Base-by-base conservation (phyloP, 1,140 invertebrate genomes). In the Myzus persicae region DNA sequence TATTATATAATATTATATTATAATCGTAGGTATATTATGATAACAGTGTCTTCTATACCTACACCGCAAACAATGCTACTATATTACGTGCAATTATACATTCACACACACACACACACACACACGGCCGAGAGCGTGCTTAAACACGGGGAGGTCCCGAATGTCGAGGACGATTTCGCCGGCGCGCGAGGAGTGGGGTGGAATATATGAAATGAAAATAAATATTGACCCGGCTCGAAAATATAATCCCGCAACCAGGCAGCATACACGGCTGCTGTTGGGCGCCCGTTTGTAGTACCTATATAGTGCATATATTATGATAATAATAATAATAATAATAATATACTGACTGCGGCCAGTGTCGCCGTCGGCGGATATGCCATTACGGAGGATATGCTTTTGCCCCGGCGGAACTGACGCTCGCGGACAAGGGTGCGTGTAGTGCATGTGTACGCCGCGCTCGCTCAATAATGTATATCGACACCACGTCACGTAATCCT, bases 201-300 rank as follows among this genome's bases (percentile, higher is more conserved):
- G 59, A 18, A n/a, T n/a, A 76, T 76, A 76, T n/a, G 20, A 76
- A 76, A 76, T 76, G 59, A 76, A n/a, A 76, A 76, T 76, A 76
- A 76, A 76, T 76, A 76, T 76, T 76, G 59, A 76, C 59, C 59
- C 59, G 59, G 14, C 59, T 76, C 59, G 59, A 76, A 76, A 76
- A 76, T n/a, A n/a, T 76, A 76, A 76, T 76, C 31, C 59, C 14
- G n/a, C n/a, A n/a, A 11, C 14, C 11, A 1, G n/a, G 59, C 59
- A n/a, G n/a, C n/a, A n/a, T n/a, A n/a, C 59, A 18, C 59, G 11
- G 9, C 59, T 67, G 31, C 26, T 67, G 59, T 7, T 24, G 22
- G 51, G 51, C 51, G 22, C 31, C 54, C 54, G 54, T 31, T 59
- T 14, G 2, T 31, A 31, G 54, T 59, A 48, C 46, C 46, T 48